These are phyloP conservation scores for Pseudochirops corinnae DNA, from an alignment of 2,797 vertebrate species.

Conservation along the genomic window DNA sequence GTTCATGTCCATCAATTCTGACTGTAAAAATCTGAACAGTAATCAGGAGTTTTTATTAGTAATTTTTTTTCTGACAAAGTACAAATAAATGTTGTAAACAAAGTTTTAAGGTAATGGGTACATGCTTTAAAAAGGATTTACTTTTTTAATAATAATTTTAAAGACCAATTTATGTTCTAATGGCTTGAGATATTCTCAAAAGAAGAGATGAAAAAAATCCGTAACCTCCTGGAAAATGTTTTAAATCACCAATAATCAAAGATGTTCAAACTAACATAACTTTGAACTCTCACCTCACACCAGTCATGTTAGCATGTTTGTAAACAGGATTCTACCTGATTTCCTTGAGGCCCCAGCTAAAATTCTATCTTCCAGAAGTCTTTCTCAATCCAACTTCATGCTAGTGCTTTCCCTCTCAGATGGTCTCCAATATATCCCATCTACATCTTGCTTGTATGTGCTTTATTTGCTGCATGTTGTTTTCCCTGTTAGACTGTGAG, in stretches of 20 bases:
- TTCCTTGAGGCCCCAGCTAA: background rate
- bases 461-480: background rate
- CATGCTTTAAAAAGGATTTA: background rate
- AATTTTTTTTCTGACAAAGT: background rate
- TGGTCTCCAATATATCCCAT: background rate
- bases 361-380: background rate
- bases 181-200: background rate
- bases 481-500: background rate
- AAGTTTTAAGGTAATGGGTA: conserved; percentile 17
- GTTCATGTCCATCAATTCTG: background rate
- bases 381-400: background rate
- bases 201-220: background rate
- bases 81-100: background rate
- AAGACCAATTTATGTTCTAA: conserved; percentile 2
- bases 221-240: background rate
- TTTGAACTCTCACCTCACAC: background rate
- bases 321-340: background rate
- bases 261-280: background rate
- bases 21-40: background rate
- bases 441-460: background rate
- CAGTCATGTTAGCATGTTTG: background rate
- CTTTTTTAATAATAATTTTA: background rate
- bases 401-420: background rate
- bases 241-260: background rate
- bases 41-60: background rate